Conservation (phyloP, 2,797 vertebrate genomes). For the Pelochelys cantorii region DNA sequence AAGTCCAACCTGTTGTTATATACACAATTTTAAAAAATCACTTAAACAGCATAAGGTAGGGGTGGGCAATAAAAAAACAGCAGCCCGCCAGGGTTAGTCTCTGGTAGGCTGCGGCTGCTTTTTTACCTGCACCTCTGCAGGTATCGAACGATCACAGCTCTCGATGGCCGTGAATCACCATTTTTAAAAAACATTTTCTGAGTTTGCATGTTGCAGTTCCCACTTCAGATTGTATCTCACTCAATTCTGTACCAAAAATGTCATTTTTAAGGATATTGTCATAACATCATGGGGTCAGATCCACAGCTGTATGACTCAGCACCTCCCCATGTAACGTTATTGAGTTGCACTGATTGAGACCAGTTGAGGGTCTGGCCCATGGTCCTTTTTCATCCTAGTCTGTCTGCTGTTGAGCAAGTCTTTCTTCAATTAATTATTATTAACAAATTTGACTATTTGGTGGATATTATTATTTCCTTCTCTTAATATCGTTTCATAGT, state of each 20-base stretch:
- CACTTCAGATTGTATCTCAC: not conserved
- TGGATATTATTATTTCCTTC: not conserved
- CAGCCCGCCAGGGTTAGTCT: too few relatives aligned
- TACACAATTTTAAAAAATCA: not conserved
- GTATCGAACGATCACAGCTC: too few relatives aligned
- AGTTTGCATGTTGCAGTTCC: not conserved
- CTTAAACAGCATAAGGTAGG: not conserved
- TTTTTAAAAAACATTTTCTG: not conserved
- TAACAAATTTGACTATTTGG: not conserved
- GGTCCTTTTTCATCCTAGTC: not conserved
- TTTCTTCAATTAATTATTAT: not conserved
- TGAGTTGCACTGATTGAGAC: not conserved
- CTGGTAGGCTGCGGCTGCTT: too few relatives aligned
- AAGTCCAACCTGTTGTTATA: too few relatives aligned
- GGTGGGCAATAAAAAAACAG: too few relatives aligned
- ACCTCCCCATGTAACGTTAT: not conserved
- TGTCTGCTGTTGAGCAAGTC: not conserved
- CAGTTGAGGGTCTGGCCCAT: not conserved
- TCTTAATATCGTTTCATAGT: slow-evolving; percentile 1
- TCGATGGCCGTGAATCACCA: too few relatives aligned
- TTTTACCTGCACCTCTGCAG: too few relatives aligned
- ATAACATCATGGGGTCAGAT: not conserved
- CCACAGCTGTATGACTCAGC: not conserved
- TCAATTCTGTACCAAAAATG: not conserved
- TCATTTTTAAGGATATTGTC: not conserved